Evolutionary conservation across 1,140 invertebrate genomes (phyloP).

Genomic region (Ruditapes philippinarum): DNA sequence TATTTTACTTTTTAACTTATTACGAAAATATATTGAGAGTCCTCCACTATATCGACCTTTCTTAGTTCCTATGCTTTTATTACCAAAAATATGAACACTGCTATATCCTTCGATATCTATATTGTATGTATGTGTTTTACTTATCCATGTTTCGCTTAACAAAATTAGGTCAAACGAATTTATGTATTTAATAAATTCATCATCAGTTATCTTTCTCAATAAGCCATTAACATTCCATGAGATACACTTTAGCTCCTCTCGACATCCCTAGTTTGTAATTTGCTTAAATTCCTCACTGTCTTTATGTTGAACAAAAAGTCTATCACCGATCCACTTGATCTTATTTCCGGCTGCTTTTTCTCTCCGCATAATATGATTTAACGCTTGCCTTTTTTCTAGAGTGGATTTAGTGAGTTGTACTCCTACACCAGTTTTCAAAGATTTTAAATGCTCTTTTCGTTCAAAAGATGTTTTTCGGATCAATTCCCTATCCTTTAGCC

Average conservation of each 20-base stretch:
- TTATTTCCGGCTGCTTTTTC: not conserved
- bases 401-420: not conserved
- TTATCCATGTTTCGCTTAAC: constrained; percentile 21
- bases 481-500: not conserved
- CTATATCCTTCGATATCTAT: not conserved
- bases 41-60: constrained; percentile 28
- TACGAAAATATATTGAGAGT: constrained; percentile 20
- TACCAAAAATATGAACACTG: not conserved
- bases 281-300: not conserved
- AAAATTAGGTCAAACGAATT: not conserved
- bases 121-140: not conserved
- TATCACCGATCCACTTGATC: not conserved
- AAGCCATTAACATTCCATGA: constrained; percentile 2
- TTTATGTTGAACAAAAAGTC: not conserved
- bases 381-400: not conserved
- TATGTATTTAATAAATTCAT: constrained; percentile 2
- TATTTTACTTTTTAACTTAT: not conserved
- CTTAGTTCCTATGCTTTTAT: not conserved
- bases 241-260: not conserved
- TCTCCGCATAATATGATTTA: not conserved
- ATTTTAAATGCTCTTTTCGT: not conserved
- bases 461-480: not conserved
- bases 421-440: not conserved
- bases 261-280: constrained; percentile 26
- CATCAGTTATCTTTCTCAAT: not conserved